Conservation (phyloP, 2,888 invertebrate genomes). For the Xestia rhomboidea region DNA sequence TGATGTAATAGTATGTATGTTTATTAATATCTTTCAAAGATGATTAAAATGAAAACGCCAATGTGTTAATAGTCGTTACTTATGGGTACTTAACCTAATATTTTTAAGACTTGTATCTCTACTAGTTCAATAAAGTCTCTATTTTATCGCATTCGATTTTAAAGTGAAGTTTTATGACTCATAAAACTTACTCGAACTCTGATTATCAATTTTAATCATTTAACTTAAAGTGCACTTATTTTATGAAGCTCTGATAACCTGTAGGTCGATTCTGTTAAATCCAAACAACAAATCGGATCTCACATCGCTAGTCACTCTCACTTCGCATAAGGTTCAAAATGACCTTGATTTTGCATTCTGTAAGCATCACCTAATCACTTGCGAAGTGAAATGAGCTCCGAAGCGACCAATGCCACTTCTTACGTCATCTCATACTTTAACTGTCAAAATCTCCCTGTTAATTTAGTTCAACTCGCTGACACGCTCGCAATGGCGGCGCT, state of each 20-base stretch:
- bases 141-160: conserved; percentile 28
- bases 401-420: too few relatives aligned
- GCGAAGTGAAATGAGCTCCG: too few relatives aligned
- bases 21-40: neutral
- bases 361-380: too few relatives aligned
- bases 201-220: neutral
- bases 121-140: conserved; percentile 2
- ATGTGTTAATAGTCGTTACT: neutral
- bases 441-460: too few relatives aligned
- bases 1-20: neutral
- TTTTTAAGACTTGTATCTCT: conserved; percentile 14
- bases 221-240: neutral
- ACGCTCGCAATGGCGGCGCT: too few relatives aligned
- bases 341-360: too few relatives aligned
- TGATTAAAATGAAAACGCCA: neutral
- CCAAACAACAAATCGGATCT: too few relatives aligned
- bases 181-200: conserved; percentile 15
- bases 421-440: too few relatives aligned
- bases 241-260: conserved; percentile 7
- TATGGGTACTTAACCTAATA: conserved; percentile 4
- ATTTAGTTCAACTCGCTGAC: too few relatives aligned
- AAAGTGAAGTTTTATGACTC: conserved; percentile 24
- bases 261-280: too few relatives aligned
- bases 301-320: too few relatives aligned
- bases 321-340: too few relatives aligned